Percentiles rank a stretch among this genome's conserved stretches.
These are phyloP conservation scores for Phaethornis superciliosus DNA, from an alignment of 2,113 vertebrate species.

Conservation along the genomic window DNA sequence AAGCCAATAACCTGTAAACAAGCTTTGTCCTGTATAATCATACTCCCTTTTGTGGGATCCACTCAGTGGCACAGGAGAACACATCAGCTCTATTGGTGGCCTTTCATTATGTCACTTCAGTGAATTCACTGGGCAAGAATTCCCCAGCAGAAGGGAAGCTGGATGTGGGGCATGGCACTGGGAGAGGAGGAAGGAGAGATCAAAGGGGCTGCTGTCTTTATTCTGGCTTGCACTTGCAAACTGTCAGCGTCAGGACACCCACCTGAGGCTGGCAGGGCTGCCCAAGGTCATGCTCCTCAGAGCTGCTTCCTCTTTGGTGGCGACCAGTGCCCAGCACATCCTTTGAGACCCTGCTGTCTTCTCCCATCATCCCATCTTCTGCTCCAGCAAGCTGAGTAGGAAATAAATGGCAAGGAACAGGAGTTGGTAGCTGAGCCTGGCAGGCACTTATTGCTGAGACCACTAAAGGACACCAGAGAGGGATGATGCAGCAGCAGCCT, in stretches of 20 bases:
- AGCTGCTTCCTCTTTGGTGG: neutral
- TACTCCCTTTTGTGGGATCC: neutral
- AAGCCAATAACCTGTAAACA: neutral
- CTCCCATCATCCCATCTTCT: neutral
- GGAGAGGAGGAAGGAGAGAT: neutral
- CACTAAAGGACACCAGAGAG: fast-evolving
- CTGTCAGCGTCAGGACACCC: neutral
- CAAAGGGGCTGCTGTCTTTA: neutral
- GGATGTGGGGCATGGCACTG: fast-evolving
- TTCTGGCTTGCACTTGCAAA: neutral
- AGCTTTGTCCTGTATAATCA: neutral
- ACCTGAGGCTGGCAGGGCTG: neutral
- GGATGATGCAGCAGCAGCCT: neutral
- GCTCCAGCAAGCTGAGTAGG: neutral
- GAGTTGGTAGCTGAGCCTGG: neutral
- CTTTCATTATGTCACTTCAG: fast-evolving
- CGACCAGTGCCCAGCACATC: fast-evolving
- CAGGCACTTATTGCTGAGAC: fast-evolving
- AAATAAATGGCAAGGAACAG: fast-evolving
- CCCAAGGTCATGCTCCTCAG: fast-evolving
- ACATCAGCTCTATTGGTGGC: neutral
- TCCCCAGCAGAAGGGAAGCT: neutral
- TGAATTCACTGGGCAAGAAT: neutral
- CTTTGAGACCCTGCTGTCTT: neutral
- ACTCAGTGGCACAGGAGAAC: neutral